Conservation (phyloP, 2,113 vertebrate genomes). For the Pterocles burchelli region DNA sequence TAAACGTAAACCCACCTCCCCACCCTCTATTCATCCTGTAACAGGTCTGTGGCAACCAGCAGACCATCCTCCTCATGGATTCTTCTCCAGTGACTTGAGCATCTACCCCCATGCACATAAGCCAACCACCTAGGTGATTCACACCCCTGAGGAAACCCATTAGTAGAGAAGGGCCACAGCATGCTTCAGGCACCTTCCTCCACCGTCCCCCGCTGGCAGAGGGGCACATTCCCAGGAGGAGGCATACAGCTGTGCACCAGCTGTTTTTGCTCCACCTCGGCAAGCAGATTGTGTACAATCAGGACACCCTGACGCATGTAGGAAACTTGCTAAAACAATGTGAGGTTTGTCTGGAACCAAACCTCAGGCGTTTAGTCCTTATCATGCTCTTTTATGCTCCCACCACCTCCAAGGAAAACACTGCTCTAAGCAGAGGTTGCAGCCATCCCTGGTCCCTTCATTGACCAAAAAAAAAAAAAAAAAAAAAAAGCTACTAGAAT, state of each 20-base stretch:
- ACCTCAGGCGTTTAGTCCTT: background rate
- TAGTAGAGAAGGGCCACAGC: background rate
- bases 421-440: background rate
- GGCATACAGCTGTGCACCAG: conserved; percentile 61
- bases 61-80: background rate
- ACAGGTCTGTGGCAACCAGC: background rate
- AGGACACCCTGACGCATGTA: background rate
- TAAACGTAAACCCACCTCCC: background rate
- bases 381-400: background rate
- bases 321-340: background rate
- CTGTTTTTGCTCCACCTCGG: conserved; percentile 60
- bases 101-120: background rate
- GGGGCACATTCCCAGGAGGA: conserved; percentile 49
- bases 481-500: background rate
- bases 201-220: background rate
- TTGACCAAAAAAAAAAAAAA: background rate
- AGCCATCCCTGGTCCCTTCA: fast-evolving
- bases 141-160: background rate
- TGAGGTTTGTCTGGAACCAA: background rate
- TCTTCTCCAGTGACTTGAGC: background rate
- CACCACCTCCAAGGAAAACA: background rate
- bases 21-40: background rate
- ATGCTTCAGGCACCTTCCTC: background rate
- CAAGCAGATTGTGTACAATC: background rate
- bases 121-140: background rate